Evolutionary conservation across 1,140 invertebrate genomes (phyloP), one percentile per base, ranked within the genome.

Genomic region (Hyphantria cunea): DNA sequence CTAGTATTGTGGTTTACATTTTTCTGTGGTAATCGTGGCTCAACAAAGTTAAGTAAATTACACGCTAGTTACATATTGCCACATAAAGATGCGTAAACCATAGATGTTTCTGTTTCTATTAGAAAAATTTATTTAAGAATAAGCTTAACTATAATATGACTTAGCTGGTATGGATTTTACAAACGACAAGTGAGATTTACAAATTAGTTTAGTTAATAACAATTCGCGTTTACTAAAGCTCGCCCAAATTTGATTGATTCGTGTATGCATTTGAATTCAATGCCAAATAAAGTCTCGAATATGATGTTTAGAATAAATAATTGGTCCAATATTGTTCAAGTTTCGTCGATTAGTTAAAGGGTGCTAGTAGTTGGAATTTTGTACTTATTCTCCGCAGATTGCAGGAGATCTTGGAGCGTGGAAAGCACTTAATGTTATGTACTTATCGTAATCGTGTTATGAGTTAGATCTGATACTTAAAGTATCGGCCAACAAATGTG

Each of bases 71-170:
- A 25, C 17, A 25, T 25, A 25, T 25, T 25, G 17, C 17, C 17
- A 5, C 17, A 1, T 25, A 3, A 25, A 25, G 5, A 25, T 25
- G 17, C 5, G 5, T 1, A 5, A 25, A 25, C 17, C 5, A 25
- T 73, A 68, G 63, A 66, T 76, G 64, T 53, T 63, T 58, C 54
- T 76, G 64, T 53, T 63, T 58, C 54, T 64, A 73, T 56, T 32
- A 67, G 63, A 60, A 62, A 74, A 74, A 70, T 76, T 71, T 72
- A 63, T 79, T 70, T 80, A 80, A 77, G 74, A 68, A 73, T 77
- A 77, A 64, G 55, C 72, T 68, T 15, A 66, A 66, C 37, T 42
- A 34, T 54, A 59, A 65, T 51, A 33, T 58, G 55, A 58, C 55
- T 49, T 74, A 71, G 63, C 59, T 58, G 31, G 63, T 56, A 59